Evolutionary conservation across 2,797 vertebrate species (phyloP), one percentile per base, ranked within the genome.

Genomic region (Allobates femoralis): DNA sequence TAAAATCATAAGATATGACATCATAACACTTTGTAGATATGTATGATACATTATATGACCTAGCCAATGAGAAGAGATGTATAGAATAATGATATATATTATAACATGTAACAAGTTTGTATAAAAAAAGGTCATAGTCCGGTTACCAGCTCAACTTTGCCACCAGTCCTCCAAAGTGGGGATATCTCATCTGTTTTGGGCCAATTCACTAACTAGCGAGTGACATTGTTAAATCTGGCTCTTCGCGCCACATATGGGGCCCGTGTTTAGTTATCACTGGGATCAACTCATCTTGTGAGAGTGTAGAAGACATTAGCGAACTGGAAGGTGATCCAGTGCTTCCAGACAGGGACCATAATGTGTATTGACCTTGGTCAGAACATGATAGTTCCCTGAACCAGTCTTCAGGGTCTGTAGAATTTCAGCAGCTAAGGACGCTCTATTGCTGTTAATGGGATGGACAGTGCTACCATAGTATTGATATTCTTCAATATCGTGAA

Each of bases 1-100:
- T 98, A 69, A 87, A 6, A 53, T 96, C 96, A 96, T 97, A 41
- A 87, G 4, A 19, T 30, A 32, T 8, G 32, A 46, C 41, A 46
- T 46, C 41, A 46, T 46, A 46, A 53, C 14, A 51, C 23, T n/a
- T 41, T 16, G 15, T 34, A 69, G 66, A 34, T 69, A 67, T 41
- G 28, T 66, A 66, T 30, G 2, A 16, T 66, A 66, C 15, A 28
- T 2, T 66, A 28, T 28, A 8, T 34, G 10, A 67, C 21, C 37
- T 10, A 32, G 3, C 15, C 30, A 11, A 19, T 6, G 30, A 21
- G 64, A 32, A 19, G 15, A 32, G 15, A 19, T 34, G 19, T 32
- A 67, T 34, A 34, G 6, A 19, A 19, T 18, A 34, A 67, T 32
- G 19, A 21, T 18, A 67, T 30, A 67, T 64, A 6, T 11, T 3